Conservation (phyloP, 2,888 invertebrate species). For the Cristatella mucedo region DNA sequence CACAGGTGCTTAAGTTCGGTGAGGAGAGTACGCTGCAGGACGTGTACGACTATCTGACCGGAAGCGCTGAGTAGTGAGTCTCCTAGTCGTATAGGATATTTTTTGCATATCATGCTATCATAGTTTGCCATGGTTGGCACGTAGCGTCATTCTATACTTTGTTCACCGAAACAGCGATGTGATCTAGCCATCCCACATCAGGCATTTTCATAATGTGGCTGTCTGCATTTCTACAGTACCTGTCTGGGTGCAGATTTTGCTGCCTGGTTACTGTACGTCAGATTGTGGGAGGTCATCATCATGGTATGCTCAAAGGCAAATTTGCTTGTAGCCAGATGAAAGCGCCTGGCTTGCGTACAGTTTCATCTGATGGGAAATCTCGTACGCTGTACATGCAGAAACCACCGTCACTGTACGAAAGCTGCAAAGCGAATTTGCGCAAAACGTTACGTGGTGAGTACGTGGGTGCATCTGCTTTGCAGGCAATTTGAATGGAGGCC, state of each 20-base stretch:
- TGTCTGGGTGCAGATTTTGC: no score
- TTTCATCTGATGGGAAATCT: slow-evolving; percentile 59
- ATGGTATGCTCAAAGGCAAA: no score
- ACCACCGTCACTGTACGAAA: slow-evolving; percentile 75
- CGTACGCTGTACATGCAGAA: slow-evolving; percentile 84
- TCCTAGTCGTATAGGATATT: slow-evolving; percentile 5
- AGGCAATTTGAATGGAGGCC: no score
- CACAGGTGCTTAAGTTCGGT: slow-evolving; percentile 29
- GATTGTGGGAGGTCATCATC: no score
- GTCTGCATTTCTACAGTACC: no score
- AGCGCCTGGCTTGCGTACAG: slow-evolving; percentile 57
- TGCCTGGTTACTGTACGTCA: no score
- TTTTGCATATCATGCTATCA: neutral
- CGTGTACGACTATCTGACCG: slow-evolving; percentile 62
- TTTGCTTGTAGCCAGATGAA: slow-evolving; percentile 56
- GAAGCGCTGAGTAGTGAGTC: slow-evolving; percentile 51
- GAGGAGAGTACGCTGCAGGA: slow-evolving; percentile 54
- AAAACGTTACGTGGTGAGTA: slow-evolving; percentile 56
- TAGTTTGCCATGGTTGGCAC: no score
- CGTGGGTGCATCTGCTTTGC: no score
- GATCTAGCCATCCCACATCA: no score
- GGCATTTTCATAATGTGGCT: no score
- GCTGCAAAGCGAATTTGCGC: slow-evolving; percentile 69
- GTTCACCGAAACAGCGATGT: no score
- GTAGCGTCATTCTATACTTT: no score